A percentile compares a stretch with the other conserved stretches of the same genome.
Evolutionary conservation across 1,140 invertebrate species (phyloP).

Genomic region (Gonatopus flavifemur): DNA sequence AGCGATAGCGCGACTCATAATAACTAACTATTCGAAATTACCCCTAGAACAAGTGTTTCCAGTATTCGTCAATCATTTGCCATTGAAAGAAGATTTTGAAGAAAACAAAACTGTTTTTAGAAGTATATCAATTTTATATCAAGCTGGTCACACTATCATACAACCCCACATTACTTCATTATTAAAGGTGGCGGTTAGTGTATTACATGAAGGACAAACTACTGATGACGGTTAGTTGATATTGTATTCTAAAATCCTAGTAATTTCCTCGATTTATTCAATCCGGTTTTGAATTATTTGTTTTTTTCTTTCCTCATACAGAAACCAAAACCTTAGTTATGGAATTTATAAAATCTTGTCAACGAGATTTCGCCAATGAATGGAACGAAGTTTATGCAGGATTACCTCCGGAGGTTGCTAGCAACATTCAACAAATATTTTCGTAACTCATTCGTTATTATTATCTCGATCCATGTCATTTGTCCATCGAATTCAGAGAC

Average conservation of each 20-base stretch:
- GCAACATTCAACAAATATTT: conserved; percentile 43
- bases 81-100: conserved; percentile 73
- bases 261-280: too few species aligned
- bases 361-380: conserved; percentile 62
- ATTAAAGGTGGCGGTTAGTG: conserved; percentile 58
- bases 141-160: conserved; percentile 60
- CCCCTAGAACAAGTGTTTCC: conserved; percentile 74
- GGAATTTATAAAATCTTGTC: conserved; percentile 59
- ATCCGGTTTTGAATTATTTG: conserved; percentile 6
- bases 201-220: conserved; percentile 59
- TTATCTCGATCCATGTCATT: too few species aligned
- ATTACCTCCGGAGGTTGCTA: conserved; percentile 46
- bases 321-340: conserved; percentile 55
- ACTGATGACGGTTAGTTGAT: conserved; percentile 49
- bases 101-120: conserved; percentile 74
- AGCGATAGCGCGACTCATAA: conserved; percentile 73
- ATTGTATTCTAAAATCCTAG: not conserved
- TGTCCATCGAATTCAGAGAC: too few species aligned
- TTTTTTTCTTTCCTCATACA: conserved; percentile 40
- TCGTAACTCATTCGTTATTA: conserved; percentile 28
- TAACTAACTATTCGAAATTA: conserved; percentile 64
- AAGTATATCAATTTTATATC: conserved; percentile 66
- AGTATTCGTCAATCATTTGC: conserved; percentile 70
- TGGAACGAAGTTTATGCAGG: conserved; percentile 53
- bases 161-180: conserved; percentile 59